Evolutionary conservation across 2,797 vertebrate genomes (phyloP), one percentile per base, ranked within the genome.

Genomic region (Chlorospingus flavigularis): DNA sequence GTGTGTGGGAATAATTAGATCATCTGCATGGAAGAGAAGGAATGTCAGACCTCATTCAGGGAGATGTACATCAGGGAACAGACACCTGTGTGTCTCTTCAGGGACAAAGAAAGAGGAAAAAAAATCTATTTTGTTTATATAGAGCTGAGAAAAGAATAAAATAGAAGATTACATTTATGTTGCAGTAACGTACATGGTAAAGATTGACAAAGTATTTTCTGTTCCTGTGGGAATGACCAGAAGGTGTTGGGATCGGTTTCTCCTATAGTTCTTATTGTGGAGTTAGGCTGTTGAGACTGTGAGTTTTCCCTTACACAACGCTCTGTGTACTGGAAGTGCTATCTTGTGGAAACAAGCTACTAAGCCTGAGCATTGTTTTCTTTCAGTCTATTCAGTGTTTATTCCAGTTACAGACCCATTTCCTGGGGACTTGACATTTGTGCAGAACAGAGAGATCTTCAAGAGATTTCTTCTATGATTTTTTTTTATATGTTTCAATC

Each of bases 21-120:
- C 48, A 95, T 89, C 77, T 92, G 65, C 75, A 58, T 62, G 95
- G 70, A 90, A 65, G 74, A 51, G 51, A 42, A 58, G 28, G 65
- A 63, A 73, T 86, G 88, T 77, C 86, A 93, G 83, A 54, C 51
- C 67, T 90, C 54, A 63, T 94, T 96, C 86, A 82, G 73, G 48
- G 92, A 89, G 61, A 79, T 60, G 45, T 40, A 61, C 81, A 63
- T 39, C 65, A 76, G 55, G 51, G 73, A 88, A 65, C 21, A 92
- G 60, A 72, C 76, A 71, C 63, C 79, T 94, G 35, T 80, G 35
- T 48, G 39, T 74, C 40, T 67, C 11, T 54, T 67, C 5, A 3
- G 37, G 42, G 48, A 67, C 35, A 75, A 90, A 85, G 25, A 67
- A 80, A 57, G 21, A 80, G 16, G 17, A 15, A 72, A 62, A 55